These are phyloP conservation scores for Hipparchia sbordonii DNA, from an alignment of 2,888 invertebrate genomes.

Conservation along the genomic window DNA sequence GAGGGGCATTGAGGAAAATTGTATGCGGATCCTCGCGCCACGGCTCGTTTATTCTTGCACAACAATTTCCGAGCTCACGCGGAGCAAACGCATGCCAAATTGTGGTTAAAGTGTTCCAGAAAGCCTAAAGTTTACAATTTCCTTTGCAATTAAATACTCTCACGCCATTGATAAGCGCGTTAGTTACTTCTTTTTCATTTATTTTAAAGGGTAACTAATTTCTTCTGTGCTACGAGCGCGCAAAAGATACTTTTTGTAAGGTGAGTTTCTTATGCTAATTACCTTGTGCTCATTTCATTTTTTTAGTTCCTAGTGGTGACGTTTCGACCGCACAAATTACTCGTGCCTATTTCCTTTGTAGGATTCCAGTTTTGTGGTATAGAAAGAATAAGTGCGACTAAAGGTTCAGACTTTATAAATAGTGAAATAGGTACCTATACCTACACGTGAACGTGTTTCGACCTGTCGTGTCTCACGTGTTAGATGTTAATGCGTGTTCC, in stretches of 20 bases:
- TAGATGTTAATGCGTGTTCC: slow-evolving; percentile 31
- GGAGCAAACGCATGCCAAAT: slow-evolving; percentile 54
- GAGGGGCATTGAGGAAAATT: slow-evolving; percentile 76
- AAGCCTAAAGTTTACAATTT: slow-evolving; percentile 19
- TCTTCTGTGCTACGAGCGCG: slow-evolving; percentile 35
- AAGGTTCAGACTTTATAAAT: slow-evolving; percentile 12
- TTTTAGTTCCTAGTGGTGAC: not conserved
- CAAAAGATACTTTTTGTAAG: slow-evolving; percentile 43
- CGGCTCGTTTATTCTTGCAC: slow-evolving; percentile 65
- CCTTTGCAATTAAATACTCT: slow-evolving; percentile 12
- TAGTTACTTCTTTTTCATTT: slow-evolving; percentile 47
- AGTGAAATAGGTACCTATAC: not conserved
- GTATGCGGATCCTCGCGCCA: slow-evolving; percentile 46
- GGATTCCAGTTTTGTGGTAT: not conserved
- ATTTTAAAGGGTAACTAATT: slow-evolving; percentile 47
- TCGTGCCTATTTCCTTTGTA: slow-evolving; percentile 1
- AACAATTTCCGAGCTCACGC: slow-evolving; percentile 65
- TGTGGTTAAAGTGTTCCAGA: slow-evolving; percentile 26
- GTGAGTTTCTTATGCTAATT: slow-evolving; percentile 39
- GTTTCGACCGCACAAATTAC: not conserved
- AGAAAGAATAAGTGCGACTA: not conserved
- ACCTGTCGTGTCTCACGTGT: slow-evolving; percentile 37
- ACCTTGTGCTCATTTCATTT: not conserved
- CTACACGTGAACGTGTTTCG: slow-evolving; percentile 35
- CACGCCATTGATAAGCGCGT: slow-evolving; percentile 27